These are phyloP conservation scores for Heliconius ethilla DNA, from an alignment of 2,888 invertebrate species.

Conservation along the genomic window DNA sequence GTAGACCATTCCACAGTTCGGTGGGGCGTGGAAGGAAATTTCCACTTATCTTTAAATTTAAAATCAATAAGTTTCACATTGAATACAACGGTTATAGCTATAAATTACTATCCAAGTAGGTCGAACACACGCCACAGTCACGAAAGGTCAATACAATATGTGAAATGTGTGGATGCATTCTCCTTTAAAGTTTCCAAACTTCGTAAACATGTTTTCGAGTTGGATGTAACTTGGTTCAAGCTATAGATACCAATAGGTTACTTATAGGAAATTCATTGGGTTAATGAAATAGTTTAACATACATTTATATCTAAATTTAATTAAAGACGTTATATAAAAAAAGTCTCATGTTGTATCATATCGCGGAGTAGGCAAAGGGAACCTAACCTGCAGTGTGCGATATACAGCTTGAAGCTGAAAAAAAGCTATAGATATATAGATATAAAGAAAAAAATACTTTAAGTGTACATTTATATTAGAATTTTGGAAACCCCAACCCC, in stretches of 20 bases:
- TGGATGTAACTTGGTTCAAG: constrained; percentile 38
- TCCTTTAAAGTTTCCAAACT: constrained; percentile 44
- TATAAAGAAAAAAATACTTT: no score
- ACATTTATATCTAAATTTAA: neutral
- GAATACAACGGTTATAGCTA: neutral
- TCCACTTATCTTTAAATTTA: neutral
- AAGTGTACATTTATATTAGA: no score
- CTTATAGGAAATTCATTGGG: neutral
- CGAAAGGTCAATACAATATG: constrained; percentile 40
- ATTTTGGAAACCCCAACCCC: no score
- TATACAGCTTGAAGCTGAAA: neutral
- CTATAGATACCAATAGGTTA: constrained; percentile 30
- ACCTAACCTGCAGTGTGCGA: no score
- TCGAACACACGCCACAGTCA: constrained; percentile 22
- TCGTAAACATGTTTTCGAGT: constrained; percentile 47
- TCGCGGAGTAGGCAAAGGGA: no score
- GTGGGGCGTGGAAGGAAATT: no score
- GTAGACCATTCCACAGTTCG: no score
- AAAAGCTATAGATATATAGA: no score
- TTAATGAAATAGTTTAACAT: neutral
- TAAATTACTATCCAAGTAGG: constrained; percentile 7
- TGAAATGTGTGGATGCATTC: constrained; percentile 43
- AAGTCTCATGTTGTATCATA: no score
- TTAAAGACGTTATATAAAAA: no score
- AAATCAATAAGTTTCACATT: neutral